Percentiles rank a stretch among this genome's conserved stretches.
These are phyloP conservation scores for Muntiacus reevesi DNA, from an alignment of 2,113 vertebrate genomes.

Conservation along the genomic window DNA sequence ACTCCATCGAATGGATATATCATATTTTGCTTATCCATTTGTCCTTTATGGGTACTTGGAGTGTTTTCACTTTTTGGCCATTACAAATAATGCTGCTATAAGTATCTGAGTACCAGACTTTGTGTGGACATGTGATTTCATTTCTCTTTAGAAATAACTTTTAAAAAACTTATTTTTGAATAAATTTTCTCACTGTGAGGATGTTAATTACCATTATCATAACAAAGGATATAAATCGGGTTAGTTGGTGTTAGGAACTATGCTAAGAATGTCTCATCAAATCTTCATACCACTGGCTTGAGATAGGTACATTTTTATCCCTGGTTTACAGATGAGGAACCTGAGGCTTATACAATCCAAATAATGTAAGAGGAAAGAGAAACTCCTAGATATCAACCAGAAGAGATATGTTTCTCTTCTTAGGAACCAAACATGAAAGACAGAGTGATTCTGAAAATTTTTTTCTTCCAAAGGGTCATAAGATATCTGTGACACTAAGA, in stretches of 20 bases:
- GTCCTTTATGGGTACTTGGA: too few species aligned
- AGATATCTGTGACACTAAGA: neutral
- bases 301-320: neutral
- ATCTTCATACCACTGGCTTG: neutral
- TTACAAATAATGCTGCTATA: neutral
- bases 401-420: neutral
- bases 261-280: neutral
- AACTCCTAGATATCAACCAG: neutral
- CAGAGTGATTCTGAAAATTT: neutral
- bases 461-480: neutral
- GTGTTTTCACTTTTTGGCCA: neutral
- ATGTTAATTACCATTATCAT: neutral
- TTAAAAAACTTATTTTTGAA: neutral
- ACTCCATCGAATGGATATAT: too few species aligned
- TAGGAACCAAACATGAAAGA: neutral
- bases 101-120: neutral
- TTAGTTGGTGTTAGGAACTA: neutral
- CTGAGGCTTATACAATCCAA: neutral
- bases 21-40: neutral
- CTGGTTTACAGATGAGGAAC: neutral
- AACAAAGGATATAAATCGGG: neutral
- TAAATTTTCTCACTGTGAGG: neutral
- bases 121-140: neutral
- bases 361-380: neutral
- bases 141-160: neutral